Evolutionary conservation across 2,888 invertebrate genomes (phyloP).

Genomic region (Lithosia quadra): DNA sequence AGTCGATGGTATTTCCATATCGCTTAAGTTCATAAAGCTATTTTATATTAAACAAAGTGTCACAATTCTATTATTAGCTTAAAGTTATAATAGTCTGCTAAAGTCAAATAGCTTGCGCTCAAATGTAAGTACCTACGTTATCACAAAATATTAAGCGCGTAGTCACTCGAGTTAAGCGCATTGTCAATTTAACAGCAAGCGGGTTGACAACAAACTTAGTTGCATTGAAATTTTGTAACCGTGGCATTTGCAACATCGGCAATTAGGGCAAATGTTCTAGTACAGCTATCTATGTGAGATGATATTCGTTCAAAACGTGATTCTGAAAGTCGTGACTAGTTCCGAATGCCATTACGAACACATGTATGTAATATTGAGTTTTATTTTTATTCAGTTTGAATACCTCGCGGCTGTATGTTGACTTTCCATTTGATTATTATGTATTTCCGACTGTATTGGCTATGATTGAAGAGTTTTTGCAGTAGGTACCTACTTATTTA

Average conservation of each 20-base stretch:
- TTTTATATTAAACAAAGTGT: too few relatives aligned
- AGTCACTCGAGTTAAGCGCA: not conserved
- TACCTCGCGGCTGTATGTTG: not conserved
- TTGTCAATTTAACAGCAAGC: not conserved
- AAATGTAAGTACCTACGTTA: too few relatives aligned
- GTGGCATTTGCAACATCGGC: too few relatives aligned
- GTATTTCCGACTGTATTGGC: not conserved
- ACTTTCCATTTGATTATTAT: constrained; percentile 10
- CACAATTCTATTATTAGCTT: too few relatives aligned
- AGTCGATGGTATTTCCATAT: not conserved
- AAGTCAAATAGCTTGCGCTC: not conserved
- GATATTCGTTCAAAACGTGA: constrained; percentile 38
- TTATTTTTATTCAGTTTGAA: constrained; percentile 22
- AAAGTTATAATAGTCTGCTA: too few relatives aligned
- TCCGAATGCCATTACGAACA: constrained; percentile 27
- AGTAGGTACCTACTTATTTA: not conserved
- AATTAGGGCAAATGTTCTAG: not conserved
- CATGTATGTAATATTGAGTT: constrained; percentile 16
- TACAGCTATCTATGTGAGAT: constrained; percentile 15
- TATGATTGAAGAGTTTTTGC: not conserved
- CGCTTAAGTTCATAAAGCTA: not conserved
- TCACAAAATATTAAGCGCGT: not conserved
- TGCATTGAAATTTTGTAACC: not conserved
- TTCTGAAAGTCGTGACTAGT: constrained; percentile 45
- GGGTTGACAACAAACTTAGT: constrained; percentile 1